phyloP scores from a whole-genome alignment of 2,888 invertebrate species.

The Calameuta idolon region DNA sequence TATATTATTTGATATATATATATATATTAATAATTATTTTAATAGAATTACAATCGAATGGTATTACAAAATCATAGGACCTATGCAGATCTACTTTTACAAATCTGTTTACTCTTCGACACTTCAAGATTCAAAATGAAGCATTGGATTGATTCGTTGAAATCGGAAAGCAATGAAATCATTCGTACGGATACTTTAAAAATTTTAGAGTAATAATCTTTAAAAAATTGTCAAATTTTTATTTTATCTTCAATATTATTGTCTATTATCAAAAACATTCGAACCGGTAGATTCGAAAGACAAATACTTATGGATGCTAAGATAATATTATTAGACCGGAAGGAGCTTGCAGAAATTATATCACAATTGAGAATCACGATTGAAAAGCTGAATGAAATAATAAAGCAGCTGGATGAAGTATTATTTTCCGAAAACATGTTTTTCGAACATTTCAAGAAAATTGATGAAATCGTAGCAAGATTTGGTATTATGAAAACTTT shows the following conservation, averaged over 20 bases:
- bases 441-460: conserved; percentile 20
- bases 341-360: conserved; percentile 4
- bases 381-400: conserved; percentile 27
- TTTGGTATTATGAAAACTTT: not conserved
- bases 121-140: conserved; percentile 26
- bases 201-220: not conserved
- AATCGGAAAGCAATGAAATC: conserved; percentile 1
- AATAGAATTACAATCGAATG: conserved; percentile 35
- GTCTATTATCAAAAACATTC: not conserved
- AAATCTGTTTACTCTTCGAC: conserved; percentile 25
- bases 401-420: conserved; percentile 23
- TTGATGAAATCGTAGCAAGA: not conserved
- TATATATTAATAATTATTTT: not conserved
- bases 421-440: conserved; percentile 3
- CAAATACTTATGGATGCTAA: conserved; percentile 15
- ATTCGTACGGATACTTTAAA: conserved; percentile 5
- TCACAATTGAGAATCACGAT: conserved; percentile 3
- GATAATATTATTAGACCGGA: not conserved
- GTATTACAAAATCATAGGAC: conserved; percentile 32
- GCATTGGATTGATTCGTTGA: conserved; percentile 31
- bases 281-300: conserved; percentile 18
- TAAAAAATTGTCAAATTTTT: not conserved
- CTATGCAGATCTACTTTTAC: conserved; percentile 33
- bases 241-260: not conserved
- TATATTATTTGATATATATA: not conserved